Percentiles rank a stretch among this genome's conserved stretches.
These are phyloP conservation scores for Brachypodius melanocephalos DNA, from an alignment of 2,113 vertebrate species.

Conservation along the genomic window DNA sequence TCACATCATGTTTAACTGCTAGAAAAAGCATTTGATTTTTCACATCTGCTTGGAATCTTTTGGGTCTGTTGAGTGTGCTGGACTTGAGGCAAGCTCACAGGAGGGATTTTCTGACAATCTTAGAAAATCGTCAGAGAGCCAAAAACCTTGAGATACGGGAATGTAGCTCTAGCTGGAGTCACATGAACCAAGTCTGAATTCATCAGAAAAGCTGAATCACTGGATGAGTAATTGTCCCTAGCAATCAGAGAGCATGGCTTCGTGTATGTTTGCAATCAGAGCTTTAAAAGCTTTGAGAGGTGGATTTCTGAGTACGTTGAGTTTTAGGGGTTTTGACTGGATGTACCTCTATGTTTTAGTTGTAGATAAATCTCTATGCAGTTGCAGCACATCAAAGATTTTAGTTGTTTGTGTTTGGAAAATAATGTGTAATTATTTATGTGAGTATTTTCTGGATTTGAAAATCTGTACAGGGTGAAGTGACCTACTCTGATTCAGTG, in stretches of 20 bases:
- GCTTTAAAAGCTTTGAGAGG: background rate
- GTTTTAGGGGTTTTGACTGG: background rate
- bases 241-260: background rate
- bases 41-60: background rate
- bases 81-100: background rate
- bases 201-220: constrained; percentile 39
- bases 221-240: constrained; percentile 12
- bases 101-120: background rate
- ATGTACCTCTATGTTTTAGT: background rate
- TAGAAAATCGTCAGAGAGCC: background rate
- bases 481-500: background rate
- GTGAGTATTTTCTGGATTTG: background rate
- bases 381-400: background rate
- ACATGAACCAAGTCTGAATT: background rate
- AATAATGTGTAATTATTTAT: background rate
- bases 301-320: background rate
- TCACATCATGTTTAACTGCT: background rate
- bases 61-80: background rate
- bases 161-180: background rate
- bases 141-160: background rate
- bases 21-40: background rate
- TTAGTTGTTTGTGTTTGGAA: background rate
- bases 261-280: background rate
- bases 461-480: background rate
- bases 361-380: background rate